Conservation (phyloP, 2,113 vertebrate genomes). For the Pollachius pollachius region DNA sequence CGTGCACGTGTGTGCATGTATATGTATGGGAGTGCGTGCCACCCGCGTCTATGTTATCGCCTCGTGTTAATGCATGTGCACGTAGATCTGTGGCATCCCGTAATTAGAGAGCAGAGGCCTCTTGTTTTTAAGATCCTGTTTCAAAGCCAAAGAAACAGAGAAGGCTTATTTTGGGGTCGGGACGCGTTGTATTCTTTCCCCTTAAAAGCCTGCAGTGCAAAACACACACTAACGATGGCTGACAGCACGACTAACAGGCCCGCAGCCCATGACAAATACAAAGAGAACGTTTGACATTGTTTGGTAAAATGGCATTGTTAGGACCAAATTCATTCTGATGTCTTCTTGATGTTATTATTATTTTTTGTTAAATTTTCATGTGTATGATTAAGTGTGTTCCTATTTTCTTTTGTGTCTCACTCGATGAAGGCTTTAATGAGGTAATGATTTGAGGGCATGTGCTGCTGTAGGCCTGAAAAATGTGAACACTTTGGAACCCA, state of each 20-base stretch:
- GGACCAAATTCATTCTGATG: constrained; percentile 38
- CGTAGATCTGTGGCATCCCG: constrained; percentile 63
- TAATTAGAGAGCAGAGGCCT: constrained; percentile 70
- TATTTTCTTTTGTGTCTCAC: constrained; percentile 12
- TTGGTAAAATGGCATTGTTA: constrained; percentile 16
- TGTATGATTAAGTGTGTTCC: constrained; percentile 2
- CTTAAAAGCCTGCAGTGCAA: not conserved
- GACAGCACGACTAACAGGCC: constrained; percentile 28
- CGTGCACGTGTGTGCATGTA: constrained; percentile 20
- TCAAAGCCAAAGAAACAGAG: constrained; percentile 62
- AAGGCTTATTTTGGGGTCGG: constrained; percentile 65
- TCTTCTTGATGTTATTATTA: constrained; percentile 27
- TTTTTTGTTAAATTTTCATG: constrained; percentile 28
- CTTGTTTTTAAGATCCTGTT: constrained; percentile 72
- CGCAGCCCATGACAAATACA: not conserved
- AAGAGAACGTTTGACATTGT: constrained; percentile 9
- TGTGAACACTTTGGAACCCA: constrained; percentile 9
- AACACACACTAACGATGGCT: constrained; percentile 21
- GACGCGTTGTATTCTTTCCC: constrained; percentile 16
- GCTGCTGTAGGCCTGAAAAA: not conserved
- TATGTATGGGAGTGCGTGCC: constrained; percentile 31
- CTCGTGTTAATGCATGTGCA: constrained; percentile 26
- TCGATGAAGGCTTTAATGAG: constrained; percentile 27
- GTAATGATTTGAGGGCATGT: not conserved
- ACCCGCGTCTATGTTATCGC: too few relatives aligned